These are phyloP conservation scores for Tiphia femorata DNA, from an alignment of 2,888 invertebrate genomes.

Conservation along the genomic window DNA sequence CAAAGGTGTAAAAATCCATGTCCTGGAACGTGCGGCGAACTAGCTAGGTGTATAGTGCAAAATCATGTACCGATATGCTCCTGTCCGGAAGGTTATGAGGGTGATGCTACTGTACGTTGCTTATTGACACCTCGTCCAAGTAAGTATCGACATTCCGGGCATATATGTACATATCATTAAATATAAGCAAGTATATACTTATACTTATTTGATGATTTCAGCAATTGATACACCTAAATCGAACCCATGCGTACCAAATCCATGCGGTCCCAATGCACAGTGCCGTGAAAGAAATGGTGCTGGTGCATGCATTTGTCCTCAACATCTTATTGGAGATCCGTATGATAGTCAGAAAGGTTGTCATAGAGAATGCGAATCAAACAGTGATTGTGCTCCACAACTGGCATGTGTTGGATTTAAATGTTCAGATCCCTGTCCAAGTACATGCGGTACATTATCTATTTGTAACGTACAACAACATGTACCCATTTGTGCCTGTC, in stretches of 20 bases:
- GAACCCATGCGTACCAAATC: constrained; percentile 86
- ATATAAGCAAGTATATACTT: background rate
- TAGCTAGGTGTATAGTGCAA: constrained; percentile 86
- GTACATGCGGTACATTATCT: constrained; percentile 85
- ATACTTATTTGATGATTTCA: constrained; percentile 3
- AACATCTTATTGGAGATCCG: constrained; percentile 86
- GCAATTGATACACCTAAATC: constrained; percentile 54
- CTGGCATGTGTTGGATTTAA: constrained; percentile 85
- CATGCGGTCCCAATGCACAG: constrained; percentile 88
- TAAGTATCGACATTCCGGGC: constrained; percentile 44
- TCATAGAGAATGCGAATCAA: constrained; percentile 83
- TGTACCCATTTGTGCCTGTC: constrained; percentile 83
- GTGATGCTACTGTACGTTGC: constrained; percentile 79
- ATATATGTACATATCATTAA: background rate
- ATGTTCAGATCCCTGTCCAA: constrained; percentile 87
- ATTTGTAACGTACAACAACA: constrained; percentile 84
- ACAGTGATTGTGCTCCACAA: constrained; percentile 80
- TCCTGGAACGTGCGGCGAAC: constrained; percentile 81
- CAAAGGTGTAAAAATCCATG: constrained; percentile 89
- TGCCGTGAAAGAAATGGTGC: constrained; percentile 86
- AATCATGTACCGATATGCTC: constrained; percentile 86
- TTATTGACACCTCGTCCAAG: constrained; percentile 60
- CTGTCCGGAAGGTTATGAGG: constrained; percentile 86
- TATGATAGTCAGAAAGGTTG: constrained; percentile 79
- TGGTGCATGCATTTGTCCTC: constrained; percentile 86